Base-by-base conservation (phyloP, 2,113 vertebrate species). In the Lycaon pictus region DNA sequence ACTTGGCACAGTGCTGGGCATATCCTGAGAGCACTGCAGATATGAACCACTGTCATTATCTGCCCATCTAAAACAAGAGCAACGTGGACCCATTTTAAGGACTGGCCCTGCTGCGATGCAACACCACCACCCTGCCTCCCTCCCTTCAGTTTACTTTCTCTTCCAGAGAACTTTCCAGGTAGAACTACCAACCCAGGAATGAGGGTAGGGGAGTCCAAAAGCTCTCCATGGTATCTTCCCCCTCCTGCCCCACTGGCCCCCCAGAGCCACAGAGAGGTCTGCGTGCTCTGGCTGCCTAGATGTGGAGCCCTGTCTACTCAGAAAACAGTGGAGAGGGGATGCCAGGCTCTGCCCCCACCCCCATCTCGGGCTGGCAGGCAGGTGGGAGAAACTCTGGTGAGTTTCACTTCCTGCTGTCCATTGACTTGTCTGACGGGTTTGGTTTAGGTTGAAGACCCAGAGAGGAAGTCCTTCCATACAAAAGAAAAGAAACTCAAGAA, bases 401-500 rank as follows among this genome's bases (percentile, higher is more conserved):
- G 74, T 79, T 96, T 95, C 65, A 93, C 87, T 96, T 93, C 80
- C 93, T 79, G 81, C 58, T 82, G 32, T 79, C 76, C 87, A 80
- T 5, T 35, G 82, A 95, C 96, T 77, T 58, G 37, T 85, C 60
- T 86, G 74, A 92, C 23, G 8, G 65, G 97, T 96, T 95, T 88
- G 74, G 58, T 97, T 92, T 92, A 58, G 53, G 86, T 9, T 85
- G 17, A 88, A 93, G 83, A 83, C n/a, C 35, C 53, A 80, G 62
- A 93, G 60, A 92, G 83, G 62, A 97, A 88, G 65, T 32, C 12
- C 80, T 37, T 85, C n/a, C 83, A 92, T 6, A 90, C 11, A 63
- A 93, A 62, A 91, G 32, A 56, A 79, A 96, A 92, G 51, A 92
- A 93, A 92, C n/a, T 32, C 53, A 95, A 95, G 87, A 71, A 72